Percentiles rank a stretch among this genome's conserved stretches.
Conservation (phyloP, 2,113 vertebrate genomes). For the Ciconia maguari region DNA sequence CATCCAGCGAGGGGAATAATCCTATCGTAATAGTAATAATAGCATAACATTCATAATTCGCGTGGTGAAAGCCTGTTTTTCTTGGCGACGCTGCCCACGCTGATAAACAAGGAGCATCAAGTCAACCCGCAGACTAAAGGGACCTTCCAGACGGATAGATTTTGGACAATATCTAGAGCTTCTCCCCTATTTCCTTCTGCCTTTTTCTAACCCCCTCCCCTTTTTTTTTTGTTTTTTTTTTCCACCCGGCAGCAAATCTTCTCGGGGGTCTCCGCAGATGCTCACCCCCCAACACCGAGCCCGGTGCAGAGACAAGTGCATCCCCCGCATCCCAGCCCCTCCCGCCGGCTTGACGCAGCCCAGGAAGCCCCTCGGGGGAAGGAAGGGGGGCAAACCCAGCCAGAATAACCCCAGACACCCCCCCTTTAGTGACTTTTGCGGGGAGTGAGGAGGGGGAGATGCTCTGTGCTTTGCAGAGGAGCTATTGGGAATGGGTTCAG, state of each 20-base stretch:
- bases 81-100: background rate
- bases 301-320: background rate
- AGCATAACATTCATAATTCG: background rate
- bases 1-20: background rate
- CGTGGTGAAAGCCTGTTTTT: background rate
- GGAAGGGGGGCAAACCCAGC: rapidly evolving
- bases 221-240: too few species aligned
- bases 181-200: background rate
- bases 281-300: background rate
- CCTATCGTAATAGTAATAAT: background rate
- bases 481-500: rapidly evolving
- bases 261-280: background rate
- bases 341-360: too few species aligned
- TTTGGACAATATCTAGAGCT: background rate
- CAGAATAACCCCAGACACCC: background rate
- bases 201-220: background rate
- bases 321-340: background rate
- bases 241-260: background rate
- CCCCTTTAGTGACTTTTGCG: rapidly evolving
- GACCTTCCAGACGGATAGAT: rapidly evolving
- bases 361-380: background rate
- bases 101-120: background rate
- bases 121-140: background rate
- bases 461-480: background rate
- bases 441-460: background rate